A percentile compares a stretch with the other conserved stretches of the same genome.
Evolutionary conservation across 2,113 vertebrate genomes (phyloP).

Genomic region (Sapajus apella): DNA sequence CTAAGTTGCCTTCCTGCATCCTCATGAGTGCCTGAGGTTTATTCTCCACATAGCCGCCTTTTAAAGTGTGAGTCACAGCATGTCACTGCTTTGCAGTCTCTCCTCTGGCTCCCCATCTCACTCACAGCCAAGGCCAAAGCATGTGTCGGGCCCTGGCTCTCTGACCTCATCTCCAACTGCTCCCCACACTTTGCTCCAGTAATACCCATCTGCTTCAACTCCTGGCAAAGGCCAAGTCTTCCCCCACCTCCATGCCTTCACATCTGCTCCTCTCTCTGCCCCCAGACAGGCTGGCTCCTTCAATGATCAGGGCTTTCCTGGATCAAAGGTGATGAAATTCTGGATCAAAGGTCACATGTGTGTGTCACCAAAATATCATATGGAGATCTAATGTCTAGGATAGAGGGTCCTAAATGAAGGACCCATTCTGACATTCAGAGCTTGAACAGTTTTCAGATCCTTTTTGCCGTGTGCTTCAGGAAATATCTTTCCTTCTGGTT

Average conservation of each 20-base stretch:
- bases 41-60: not conserved
- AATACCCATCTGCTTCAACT: not conserved
- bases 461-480: not conserved
- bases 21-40: not conserved
- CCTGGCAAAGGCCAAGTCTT: not conserved
- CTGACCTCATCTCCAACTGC: not conserved
- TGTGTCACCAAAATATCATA: not conserved
- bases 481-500: not conserved
- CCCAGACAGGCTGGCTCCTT: not conserved
- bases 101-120: not conserved
- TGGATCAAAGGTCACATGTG: not conserved
- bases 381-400: not conserved
- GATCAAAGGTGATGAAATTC: not conserved
- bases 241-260: not conserved
- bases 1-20: not conserved
- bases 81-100: not conserved
- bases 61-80: not conserved
- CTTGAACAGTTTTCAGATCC: not conserved
- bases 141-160: fast-evolving
- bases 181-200: not conserved
- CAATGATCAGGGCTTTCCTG: not conserved
- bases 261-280: not conserved
- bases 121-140: not conserved
- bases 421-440: not conserved
- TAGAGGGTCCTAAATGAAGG: not conserved